Evolutionary conservation across 2,888 invertebrate genomes (phyloP).

Genomic region (Tromatobia lineatoria): DNA sequence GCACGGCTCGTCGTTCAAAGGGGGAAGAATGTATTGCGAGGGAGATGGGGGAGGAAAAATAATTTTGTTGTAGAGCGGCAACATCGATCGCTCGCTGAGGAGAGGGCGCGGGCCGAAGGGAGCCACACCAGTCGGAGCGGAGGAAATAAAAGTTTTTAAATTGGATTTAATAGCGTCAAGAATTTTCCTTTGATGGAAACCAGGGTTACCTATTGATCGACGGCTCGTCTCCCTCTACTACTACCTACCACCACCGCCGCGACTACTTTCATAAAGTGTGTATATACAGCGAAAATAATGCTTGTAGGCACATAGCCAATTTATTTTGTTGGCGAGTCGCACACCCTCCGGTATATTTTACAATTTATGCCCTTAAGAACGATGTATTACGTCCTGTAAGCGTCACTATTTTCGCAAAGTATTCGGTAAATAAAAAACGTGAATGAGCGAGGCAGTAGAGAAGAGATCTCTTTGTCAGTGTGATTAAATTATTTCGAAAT

Average conservation of each 20-base stretch:
- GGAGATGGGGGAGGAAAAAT: slow-evolving; percentile 75
- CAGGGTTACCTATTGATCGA: slow-evolving; percentile 81
- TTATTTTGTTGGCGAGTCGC: slow-evolving; percentile 44
- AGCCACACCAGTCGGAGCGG: slow-evolving; percentile 60
- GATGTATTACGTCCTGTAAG: slow-evolving; percentile 2
- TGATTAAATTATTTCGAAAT: slow-evolving; percentile 62
- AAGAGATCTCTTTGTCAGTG: slow-evolving; percentile 28
- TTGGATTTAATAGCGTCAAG: slow-evolving; percentile 84
- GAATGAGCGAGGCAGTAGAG: neutral
- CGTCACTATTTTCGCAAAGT: slow-evolving; percentile 22
- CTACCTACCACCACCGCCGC: slow-evolving; percentile 13
- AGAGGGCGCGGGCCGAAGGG: slow-evolving; percentile 52
- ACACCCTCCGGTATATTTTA: slow-evolving; percentile 29
- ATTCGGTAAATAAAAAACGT: slow-evolving; percentile 19
- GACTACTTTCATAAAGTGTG: slow-evolving; percentile 1
- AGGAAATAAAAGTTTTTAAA: slow-evolving; percentile 83
- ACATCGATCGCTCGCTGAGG: slow-evolving; percentile 55
- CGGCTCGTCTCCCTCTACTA: slow-evolving; percentile 56
- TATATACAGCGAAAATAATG: slow-evolving; percentile 27
- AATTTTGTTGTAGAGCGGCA: slow-evolving; percentile 76
- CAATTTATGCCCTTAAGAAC: neutral
- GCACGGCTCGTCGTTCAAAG: slow-evolving; percentile 67
- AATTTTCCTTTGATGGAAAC: slow-evolving; percentile 84
- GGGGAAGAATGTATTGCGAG: slow-evolving; percentile 50
- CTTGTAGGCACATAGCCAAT: slow-evolving; percentile 47